These are phyloP conservation scores for Dendrolimus punctatus DNA, from an alignment of 1,140 invertebrate genomes.

Conservation along the genomic window DNA sequence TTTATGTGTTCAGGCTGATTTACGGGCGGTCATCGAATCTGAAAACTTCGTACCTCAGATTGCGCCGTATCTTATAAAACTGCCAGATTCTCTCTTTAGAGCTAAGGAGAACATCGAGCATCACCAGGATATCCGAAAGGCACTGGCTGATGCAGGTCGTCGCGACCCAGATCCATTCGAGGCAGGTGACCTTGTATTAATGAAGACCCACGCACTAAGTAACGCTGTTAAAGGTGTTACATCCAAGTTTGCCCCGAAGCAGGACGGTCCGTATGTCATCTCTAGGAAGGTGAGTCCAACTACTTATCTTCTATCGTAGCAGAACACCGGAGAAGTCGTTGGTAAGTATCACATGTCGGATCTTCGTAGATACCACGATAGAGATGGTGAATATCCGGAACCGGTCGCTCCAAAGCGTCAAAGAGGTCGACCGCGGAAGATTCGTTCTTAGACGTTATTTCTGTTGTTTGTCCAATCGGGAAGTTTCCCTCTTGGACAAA, in stretches of 20 bases:
- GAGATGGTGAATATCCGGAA: constrained; percentile 2
- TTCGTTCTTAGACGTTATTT: too few species aligned
- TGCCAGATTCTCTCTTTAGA: constrained; percentile 9
- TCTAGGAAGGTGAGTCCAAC: constrained; percentile 17
- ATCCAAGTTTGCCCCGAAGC: constrained; percentile 19
- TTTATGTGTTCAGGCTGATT: constrained; percentile 18
- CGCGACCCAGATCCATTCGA: constrained; percentile 3
- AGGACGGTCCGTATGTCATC: too few species aligned
- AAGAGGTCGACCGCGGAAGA: constrained; percentile 8
- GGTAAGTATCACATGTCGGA: constrained; percentile 9
- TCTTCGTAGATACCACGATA: constrained; percentile 2
- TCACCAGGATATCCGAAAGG: constrained; percentile 8
- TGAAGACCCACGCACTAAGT: constrained; percentile 19
- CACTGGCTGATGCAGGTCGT: constrained; percentile 5
- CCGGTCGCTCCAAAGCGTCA: constrained; percentile 1
- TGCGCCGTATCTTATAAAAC: constrained; percentile 25
- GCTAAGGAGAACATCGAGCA: constrained; percentile 19
- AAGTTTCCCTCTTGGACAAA: too few species aligned
- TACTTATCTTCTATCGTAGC: constrained; percentile 21
- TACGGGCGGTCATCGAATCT: constrained; percentile 19
- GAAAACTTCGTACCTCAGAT: constrained; percentile 40
- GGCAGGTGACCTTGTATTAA: constrained; percentile 13
- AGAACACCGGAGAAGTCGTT: not conserved
- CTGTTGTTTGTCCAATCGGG: too few species aligned
- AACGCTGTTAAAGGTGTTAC: constrained; percentile 16